Percentiles rank a stretch among this genome's conserved stretches.
phyloP scores from a whole-genome alignment of 2,113 vertebrate genomes.

The Anolis sagrei region DNA sequence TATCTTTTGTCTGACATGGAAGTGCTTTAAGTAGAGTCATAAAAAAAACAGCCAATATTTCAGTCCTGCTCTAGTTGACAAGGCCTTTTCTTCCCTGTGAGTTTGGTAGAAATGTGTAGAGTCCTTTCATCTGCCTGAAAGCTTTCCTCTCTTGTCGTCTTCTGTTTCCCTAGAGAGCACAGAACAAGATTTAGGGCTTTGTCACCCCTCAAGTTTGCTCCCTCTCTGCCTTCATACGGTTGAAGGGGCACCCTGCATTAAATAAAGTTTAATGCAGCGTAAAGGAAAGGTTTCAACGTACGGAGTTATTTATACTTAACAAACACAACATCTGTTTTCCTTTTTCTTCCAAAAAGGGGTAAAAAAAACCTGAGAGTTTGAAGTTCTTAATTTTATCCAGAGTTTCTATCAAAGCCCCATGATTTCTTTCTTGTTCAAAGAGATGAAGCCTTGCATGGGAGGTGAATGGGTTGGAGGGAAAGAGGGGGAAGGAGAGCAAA shows the following conservation, averaged over 20 bases:
- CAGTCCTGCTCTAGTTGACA: constrained; percentile 7
- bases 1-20: not conserved
- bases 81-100: not conserved
- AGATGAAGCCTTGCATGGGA: constrained; percentile 54
- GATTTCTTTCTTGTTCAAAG: constrained; percentile 76
- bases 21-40: constrained; percentile 14
- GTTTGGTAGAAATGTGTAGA: constrained; percentile 45
- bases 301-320: constrained; percentile 79
- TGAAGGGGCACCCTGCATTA: constrained; percentile 68
- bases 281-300: constrained; percentile 56
- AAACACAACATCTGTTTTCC: constrained; percentile 86
- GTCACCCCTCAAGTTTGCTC: constrained; percentile 56
- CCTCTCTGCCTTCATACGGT: constrained; percentile 39
- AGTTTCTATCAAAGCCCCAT: constrained; percentile 77
- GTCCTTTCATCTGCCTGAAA: constrained; percentile 65
- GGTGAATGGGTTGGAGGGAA: not conserved
- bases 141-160: constrained; percentile 50
- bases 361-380: constrained; percentile 76
- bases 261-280: constrained; percentile 75
- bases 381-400: constrained; percentile 88
- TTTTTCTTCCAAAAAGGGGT: constrained; percentile 65
- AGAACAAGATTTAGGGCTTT: constrained; percentile 71
- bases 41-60: constrained; percentile 16
- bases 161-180: constrained; percentile 39
- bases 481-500: constrained; percentile 37